Conservation (phyloP, 2,888 invertebrate genomes). For the Sinopyrophorus schimmeli region DNA sequence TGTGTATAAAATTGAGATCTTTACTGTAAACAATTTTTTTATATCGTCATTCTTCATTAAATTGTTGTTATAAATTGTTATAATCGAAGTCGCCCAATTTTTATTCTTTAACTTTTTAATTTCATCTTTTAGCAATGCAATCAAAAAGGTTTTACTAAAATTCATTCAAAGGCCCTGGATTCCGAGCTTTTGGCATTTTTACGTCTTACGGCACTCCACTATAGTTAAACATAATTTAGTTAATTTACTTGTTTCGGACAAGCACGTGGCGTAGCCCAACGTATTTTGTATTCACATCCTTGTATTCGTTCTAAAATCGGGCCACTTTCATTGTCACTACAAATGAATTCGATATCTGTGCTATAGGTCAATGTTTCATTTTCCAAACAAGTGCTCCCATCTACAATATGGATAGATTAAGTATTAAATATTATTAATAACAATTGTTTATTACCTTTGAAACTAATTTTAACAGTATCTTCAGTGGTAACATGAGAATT, state of each 20-base stretch:
- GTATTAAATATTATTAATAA: neutral
- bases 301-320: constrained; percentile 32
- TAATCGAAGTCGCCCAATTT: no score
- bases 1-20: no score
- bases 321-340: constrained; percentile 35
- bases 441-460: no score
- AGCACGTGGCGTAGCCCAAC: constrained; percentile 39
- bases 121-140: no score
- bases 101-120: no score
- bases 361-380: constrained; percentile 21
- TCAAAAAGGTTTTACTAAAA: no score
- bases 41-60: no score
- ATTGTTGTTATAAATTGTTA: no score
- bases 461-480: constrained; percentile 27
- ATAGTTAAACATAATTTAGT: neutral
- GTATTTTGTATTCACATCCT: constrained; percentile 33
- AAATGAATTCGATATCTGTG: constrained; percentile 39
- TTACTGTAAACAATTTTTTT: no score
- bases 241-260: constrained; percentile 36
- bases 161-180: no score
- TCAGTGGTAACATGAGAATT: constrained; percentile 14
- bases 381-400: constrained; percentile 16
- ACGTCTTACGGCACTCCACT: no score
- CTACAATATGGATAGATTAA: constrained; percentile 9
- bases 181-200: no score